phyloP scores from a whole-genome alignment of 2,888 invertebrate species.

The Ectobius pallidus region DNA sequence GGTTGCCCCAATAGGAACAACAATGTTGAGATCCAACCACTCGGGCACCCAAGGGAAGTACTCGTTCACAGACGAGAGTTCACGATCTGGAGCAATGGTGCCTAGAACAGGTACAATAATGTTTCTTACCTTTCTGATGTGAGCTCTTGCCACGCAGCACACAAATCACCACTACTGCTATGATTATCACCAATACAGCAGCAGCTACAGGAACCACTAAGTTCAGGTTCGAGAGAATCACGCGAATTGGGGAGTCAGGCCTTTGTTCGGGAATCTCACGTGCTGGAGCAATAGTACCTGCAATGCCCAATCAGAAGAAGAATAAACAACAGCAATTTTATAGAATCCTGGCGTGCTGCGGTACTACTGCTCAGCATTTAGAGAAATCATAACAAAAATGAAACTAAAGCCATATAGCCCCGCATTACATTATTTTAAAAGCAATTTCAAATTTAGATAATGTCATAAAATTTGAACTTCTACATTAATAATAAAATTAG shows the following conservation, averaged over 20 bases:
- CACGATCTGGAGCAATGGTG: conserved; percentile 71
- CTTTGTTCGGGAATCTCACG: conserved; percentile 75
- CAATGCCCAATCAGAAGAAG: conserved; percentile 61
- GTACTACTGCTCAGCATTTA: conserved; percentile 27
- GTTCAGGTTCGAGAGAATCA: conserved; percentile 88
- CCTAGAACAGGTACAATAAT: conserved; percentile 62
- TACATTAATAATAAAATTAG: no score
- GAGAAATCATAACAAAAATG: background rate
- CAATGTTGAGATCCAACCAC: conserved; percentile 88
- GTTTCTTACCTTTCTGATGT: conserved; percentile 78
- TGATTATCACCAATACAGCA: conserved; percentile 89
- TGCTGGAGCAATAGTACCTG: conserved; percentile 94
- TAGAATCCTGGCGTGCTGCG: conserved; percentile 14
- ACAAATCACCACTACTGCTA: conserved; percentile 92
- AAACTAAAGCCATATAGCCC: no score
- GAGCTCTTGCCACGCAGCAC: conserved; percentile 85
- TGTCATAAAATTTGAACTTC: no score
- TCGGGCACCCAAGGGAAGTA: conserved; percentile 80
- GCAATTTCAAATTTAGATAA: no score
- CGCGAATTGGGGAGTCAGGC: conserved; percentile 83
- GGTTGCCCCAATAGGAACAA: conserved; percentile 89
- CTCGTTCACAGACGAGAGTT: conserved; percentile 55
- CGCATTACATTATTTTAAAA: background rate
- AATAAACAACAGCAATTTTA: background rate
- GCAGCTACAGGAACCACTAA: conserved; percentile 93